Conservation (phyloP, 2,113 vertebrate species). For the Corythoichthys intestinalis region DNA sequence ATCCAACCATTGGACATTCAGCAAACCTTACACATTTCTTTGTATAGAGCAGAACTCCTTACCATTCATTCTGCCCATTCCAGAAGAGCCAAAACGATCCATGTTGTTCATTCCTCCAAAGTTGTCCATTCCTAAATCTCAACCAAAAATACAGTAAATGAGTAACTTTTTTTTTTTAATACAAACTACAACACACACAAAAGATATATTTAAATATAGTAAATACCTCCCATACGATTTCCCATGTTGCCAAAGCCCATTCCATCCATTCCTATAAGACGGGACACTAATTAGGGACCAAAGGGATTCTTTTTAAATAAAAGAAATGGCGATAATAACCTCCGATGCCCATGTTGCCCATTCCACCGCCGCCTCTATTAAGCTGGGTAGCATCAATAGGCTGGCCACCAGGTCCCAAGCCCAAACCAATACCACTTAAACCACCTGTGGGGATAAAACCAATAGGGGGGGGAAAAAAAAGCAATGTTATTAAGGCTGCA, state of each 20-base stretch:
- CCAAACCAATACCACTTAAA: conserved; percentile 92
- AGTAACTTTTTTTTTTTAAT: no score
- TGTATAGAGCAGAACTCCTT: conserved; percentile 31
- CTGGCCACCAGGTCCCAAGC: conserved; percentile 93
- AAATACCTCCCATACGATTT: conserved; percentile 85
- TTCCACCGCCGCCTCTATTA: conserved; percentile 81
- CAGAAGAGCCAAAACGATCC: conserved; percentile 86
- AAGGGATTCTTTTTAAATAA: neutral
- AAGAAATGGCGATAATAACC: conserved; percentile 64
- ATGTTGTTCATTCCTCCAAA: conserved; percentile 85
- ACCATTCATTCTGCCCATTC: conserved; percentile 93
- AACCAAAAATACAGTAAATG: neutral
- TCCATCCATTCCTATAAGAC: conserved; percentile 84
- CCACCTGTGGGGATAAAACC: conserved; percentile 75
- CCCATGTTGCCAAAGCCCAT: conserved; percentile 93
- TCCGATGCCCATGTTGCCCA: conserved; percentile 89
- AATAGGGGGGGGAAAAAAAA: neutral
- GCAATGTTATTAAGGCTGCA: neutral
- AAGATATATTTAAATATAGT: neutral
- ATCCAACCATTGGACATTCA: conserved; percentile 50
- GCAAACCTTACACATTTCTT: conserved; percentile 27
- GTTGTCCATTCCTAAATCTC: conserved; percentile 85
- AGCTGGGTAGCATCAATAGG: conserved; percentile 91
- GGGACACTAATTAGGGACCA: neutral
- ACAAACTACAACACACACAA: neutral